A percentile compares a stretch with the other conserved stretches of the same genome.
Conservation (phyloP, 2,113 vertebrate species). For the Anser brachyrhynchus region DNA sequence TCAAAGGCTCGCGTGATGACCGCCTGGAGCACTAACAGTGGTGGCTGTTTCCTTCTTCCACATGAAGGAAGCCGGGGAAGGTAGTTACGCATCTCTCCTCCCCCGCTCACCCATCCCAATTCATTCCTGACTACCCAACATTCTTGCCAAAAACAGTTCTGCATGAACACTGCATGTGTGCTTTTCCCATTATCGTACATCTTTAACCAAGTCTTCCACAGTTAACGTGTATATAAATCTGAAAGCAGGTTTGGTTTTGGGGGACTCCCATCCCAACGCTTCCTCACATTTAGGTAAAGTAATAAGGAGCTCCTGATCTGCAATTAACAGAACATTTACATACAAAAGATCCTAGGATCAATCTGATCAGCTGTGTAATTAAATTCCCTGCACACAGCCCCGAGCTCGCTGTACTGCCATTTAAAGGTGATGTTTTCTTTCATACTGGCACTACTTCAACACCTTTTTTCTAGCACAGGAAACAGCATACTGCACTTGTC, state of each 20-base stretch:
- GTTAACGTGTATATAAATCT: neutral
- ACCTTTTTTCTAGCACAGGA: constrained; percentile 50
- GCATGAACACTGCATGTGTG: neutral
- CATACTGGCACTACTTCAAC: constrained; percentile 14
- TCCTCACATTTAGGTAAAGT: neutral
- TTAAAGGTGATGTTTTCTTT: constrained; percentile 8
- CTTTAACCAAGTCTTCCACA: neutral
- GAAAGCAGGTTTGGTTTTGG: neutral
- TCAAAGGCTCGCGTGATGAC: neutral
- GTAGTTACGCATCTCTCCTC: neutral
- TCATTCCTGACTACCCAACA: neutral
- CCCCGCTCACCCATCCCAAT: neutral
- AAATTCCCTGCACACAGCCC: neutral
- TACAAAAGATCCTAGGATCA: neutral
- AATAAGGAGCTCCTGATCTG: neutral
- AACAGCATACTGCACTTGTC: constrained; percentile 55
- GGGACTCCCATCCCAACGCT: neutral
- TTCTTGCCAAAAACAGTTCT: neutral
- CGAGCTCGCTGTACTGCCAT: neutral
- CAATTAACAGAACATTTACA: neutral
- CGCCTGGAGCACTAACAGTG: neutral
- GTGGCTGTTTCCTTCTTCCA: neutral
- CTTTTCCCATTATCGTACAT: neutral
- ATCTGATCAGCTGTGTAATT: neutral
- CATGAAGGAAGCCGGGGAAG: neutral